Evolutionary conservation across 2,888 invertebrate genomes (phyloP).

Genomic region (Parasteatoda lunata): DNA sequence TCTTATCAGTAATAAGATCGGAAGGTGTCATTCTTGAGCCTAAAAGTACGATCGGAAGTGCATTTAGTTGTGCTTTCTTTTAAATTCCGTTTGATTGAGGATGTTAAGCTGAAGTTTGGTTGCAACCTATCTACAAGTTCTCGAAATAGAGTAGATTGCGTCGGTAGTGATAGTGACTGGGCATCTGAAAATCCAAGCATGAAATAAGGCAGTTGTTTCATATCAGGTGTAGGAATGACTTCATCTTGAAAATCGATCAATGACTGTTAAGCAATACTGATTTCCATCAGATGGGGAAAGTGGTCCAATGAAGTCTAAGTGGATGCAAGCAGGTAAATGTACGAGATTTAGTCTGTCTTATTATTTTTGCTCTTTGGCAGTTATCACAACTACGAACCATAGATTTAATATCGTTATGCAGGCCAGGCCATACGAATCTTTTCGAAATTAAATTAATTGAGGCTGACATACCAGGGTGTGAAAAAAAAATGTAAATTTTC

Average conservation of each 20-base stretch:
- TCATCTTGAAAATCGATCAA: too few relatives aligned
- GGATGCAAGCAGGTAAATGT: constrained; percentile 32
- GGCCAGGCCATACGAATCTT: constrained; percentile 16
- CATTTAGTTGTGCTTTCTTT: neutral
- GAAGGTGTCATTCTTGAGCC: too few relatives aligned
- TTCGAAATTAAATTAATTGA: neutral
- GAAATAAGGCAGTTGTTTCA: neutral
- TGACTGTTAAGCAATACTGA: constrained; percentile 10
- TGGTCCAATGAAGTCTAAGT: constrained; percentile 7
- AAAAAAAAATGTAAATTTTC: neutral
- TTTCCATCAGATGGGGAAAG: constrained; percentile 14
- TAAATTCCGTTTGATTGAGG: too few relatives aligned
- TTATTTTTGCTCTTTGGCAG: neutral
- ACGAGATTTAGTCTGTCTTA: constrained; percentile 1
- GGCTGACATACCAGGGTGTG: constrained; percentile 4
- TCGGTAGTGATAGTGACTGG: too few relatives aligned
- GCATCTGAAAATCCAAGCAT: too few relatives aligned
- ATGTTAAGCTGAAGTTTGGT: too few relatives aligned
- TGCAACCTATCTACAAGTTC: too few relatives aligned
- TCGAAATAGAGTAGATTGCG: too few relatives aligned
- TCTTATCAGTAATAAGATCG: too few relatives aligned
- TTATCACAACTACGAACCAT: constrained; percentile 3
- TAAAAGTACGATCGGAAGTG: too few relatives aligned
- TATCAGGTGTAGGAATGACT: too few relatives aligned
- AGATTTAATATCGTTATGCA: constrained; percentile 6